These are phyloP conservation scores for Aricia agestis DNA, from an alignment of 1,140 invertebrate species.

Conservation along the genomic window DNA sequence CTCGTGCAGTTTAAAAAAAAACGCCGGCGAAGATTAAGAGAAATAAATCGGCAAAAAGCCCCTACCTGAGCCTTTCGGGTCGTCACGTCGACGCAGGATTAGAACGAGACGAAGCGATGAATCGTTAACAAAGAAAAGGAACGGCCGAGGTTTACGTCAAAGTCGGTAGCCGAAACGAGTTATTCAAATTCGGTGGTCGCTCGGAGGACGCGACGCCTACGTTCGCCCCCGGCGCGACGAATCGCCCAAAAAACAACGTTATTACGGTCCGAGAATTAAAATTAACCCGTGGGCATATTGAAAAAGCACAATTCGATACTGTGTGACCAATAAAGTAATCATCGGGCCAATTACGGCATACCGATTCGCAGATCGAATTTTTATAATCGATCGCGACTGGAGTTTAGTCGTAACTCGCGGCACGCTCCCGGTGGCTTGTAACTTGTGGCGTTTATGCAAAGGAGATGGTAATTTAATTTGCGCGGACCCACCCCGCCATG, in stretches of 20 bases:
- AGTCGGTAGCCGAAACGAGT: conserved; percentile 63
- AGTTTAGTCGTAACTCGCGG: conserved; percentile 41
- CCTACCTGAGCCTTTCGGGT: conserved; percentile 56
- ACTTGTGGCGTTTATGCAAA: conserved; percentile 57
- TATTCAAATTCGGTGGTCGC: conserved; percentile 64
- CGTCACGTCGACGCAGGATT: conserved; percentile 31
- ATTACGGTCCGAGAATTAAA: conserved; percentile 45
- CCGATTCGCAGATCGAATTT: conserved; percentile 58
- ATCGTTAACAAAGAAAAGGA: conserved; percentile 41
- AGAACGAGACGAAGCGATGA: conserved; percentile 39
- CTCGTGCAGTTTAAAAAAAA: conserved; percentile 47
- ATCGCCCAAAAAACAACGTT: conserved; percentile 34
- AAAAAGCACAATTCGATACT: conserved; percentile 37
- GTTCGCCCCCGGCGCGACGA: conserved; percentile 30
- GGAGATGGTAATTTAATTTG: conserved; percentile 67
- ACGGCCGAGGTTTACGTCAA: conserved; percentile 58
- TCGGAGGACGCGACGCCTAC: conserved; percentile 47
- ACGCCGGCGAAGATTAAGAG: conserved; percentile 50
- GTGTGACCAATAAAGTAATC: conserved; percentile 69
- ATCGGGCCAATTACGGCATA: conserved; percentile 59
- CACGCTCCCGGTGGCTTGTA: conserved; percentile 34
- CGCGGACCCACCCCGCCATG: conserved; percentile 37
- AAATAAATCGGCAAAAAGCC: conserved; percentile 57
- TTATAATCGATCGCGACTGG: conserved; percentile 57
- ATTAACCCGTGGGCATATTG: conserved; percentile 47